Percentiles rank a stretch among this genome's conserved stretches.
These are phyloP conservation scores for Pungitius pungitius DNA, from an alignment of 2,113 vertebrate species.

Conservation along the genomic window DNA sequence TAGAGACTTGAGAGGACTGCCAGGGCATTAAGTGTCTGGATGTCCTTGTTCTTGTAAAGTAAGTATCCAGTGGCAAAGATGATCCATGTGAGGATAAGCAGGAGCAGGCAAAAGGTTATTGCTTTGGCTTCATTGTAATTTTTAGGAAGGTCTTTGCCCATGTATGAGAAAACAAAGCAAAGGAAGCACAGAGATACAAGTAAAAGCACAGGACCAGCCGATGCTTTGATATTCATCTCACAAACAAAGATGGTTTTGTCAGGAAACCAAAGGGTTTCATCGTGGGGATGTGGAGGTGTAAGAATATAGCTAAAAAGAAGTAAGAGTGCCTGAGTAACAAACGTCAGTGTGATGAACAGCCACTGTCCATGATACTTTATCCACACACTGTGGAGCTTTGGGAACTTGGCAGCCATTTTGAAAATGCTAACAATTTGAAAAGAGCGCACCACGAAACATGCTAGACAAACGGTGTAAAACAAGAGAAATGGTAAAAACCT, in stretches of 20 bases:
- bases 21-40: conserved; percentile 61
- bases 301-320: conserved; percentile 50
- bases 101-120: conserved; percentile 86
- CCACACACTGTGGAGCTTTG: conserved; percentile 80
- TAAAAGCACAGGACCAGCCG: conserved; percentile 22
- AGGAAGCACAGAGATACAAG: conserved; percentile 67
- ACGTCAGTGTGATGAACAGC: conserved; percentile 71
- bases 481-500: conserved; percentile 77
- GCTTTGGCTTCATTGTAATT: conserved; percentile 91
- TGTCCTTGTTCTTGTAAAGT: conserved; percentile 73
- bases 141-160: conserved; percentile 89
- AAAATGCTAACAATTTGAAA: conserved; percentile 90
- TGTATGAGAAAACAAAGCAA: conserved; percentile 87
- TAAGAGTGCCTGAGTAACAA: conserved; percentile 72
- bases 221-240: neutral
- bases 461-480: conserved; percentile 82
- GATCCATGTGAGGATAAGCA: conserved; percentile 83
- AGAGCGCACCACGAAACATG: conserved; percentile 83
- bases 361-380: conserved; percentile 78
- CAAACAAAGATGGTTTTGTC: conserved; percentile 81
- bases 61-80: conserved; percentile 66
- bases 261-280: conserved; percentile 53
- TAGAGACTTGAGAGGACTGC: conserved; percentile 75
- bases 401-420: conserved; percentile 83
- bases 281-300: conserved; percentile 62